These are phyloP conservation scores for Himalopsyche anomala DNA, from an alignment of 2,888 invertebrate species.

Conservation along the genomic window DNA sequence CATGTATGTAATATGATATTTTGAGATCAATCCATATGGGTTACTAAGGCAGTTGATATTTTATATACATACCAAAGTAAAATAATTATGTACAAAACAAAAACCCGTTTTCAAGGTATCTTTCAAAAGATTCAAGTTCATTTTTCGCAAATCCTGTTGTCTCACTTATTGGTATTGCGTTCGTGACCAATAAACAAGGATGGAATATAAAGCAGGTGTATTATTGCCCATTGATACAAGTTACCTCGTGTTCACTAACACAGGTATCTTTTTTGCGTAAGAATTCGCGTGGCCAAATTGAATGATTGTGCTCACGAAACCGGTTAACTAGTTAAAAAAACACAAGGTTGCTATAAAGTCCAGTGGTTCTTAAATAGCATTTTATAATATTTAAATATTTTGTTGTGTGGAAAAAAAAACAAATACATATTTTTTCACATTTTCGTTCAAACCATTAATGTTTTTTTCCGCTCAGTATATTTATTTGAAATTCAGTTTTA, in stretches of 20 bases:
- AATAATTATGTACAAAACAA: neutral
- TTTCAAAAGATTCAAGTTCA: slow-evolving; percentile 27
- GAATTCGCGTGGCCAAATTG: slow-evolving; percentile 57
- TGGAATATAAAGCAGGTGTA: slow-evolving; percentile 18
- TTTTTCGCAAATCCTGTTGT: slow-evolving; percentile 28
- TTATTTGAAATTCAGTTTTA: no score
- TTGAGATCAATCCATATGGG: no score
- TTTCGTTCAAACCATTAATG: no score
- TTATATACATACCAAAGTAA: no score
- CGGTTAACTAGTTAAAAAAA: slow-evolving; percentile 40
- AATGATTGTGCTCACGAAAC: slow-evolving; percentile 47
- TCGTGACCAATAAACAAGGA: neutral
- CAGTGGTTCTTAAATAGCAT: neutral
- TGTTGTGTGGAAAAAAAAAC: no score
- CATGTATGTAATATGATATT: no score
- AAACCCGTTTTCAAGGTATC: slow-evolving; percentile 23
- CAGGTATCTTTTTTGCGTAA: slow-evolving; percentile 41
- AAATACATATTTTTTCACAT: no score
- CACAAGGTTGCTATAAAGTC: neutral
- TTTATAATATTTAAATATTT: no score
- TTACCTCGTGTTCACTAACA: slow-evolving; percentile 17
- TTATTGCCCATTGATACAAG: slow-evolving; percentile 13
- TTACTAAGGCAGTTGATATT: no score
- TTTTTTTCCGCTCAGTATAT: no score
- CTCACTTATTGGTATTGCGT: neutral